These are phyloP conservation scores for Gopherus flavomarginatus DNA, from an alignment of 2,113 vertebrate species.

Conservation along the genomic window DNA sequence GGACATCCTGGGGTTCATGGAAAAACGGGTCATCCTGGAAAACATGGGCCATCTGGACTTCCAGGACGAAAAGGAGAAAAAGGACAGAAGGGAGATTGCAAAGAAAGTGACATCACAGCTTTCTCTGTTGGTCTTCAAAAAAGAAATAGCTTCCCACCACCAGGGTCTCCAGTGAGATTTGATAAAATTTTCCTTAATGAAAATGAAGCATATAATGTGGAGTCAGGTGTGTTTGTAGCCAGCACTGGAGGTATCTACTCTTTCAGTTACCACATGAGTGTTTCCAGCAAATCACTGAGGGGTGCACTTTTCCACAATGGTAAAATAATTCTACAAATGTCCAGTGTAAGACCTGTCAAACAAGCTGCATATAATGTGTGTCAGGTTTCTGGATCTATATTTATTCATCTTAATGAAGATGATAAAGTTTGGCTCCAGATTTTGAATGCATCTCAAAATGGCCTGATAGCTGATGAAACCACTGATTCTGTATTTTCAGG, in stretches of 20 bases:
- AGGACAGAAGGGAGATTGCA: background rate
- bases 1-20: constrained; percentile 10
- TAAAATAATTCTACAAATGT: background rate
- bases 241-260: constrained; percentile 26
- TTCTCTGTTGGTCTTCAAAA: constrained; percentile 28
- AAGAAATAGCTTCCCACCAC: background rate
- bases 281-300: background rate
- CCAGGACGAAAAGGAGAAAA: constrained; percentile 20
- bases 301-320: constrained; percentile 38
- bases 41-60: background rate
- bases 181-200: constrained; percentile 50
- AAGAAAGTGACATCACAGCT: background rate
- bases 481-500: constrained; percentile 42
- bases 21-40: background rate
- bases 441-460: constrained; percentile 7
- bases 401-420: constrained; percentile 52
- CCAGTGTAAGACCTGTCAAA: background rate
- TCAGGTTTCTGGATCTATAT: constrained; percentile 24
- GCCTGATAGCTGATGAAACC: constrained; percentile 34
- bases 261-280: constrained; percentile 31
- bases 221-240: constrained; percentile 35
- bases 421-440: constrained; percentile 49
- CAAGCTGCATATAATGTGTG: background rate
- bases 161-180: constrained; percentile 35
- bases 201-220: background rate